These are phyloP conservation scores for Rhingia rostrata DNA, from an alignment of 2,888 invertebrate genomes.

Conservation along the genomic window DNA sequence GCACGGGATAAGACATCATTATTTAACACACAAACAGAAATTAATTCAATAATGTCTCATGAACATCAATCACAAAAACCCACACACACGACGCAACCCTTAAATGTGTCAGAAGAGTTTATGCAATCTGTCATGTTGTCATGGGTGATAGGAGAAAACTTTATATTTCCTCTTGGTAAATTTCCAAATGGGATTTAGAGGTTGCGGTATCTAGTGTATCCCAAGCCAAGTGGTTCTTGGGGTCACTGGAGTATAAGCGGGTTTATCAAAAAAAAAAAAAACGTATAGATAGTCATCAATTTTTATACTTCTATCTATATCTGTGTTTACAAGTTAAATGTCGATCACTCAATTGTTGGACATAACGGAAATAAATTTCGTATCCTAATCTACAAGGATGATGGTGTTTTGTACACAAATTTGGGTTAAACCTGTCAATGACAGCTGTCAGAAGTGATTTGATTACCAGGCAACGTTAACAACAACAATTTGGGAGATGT, in stretches of 20 bases:
- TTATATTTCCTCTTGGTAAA: constrained; percentile 19
- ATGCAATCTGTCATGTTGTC: constrained; percentile 57
- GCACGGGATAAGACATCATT: constrained; percentile 36
- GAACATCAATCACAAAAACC: constrained; percentile 42
- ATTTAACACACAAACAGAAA: constrained; percentile 39
- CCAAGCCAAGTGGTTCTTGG: neutral
- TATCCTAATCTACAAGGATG: too few species aligned
- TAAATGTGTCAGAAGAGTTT: constrained; percentile 43
- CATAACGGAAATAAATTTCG: neutral
- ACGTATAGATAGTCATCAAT: neutral
- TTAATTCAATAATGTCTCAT: constrained; percentile 60
- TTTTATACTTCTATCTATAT: neutral
- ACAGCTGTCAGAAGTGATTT: neutral
- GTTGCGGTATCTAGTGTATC: neutral
- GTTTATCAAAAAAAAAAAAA: too few species aligned
- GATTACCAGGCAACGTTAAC: neutral
- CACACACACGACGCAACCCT: constrained; percentile 27
- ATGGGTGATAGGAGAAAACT: constrained; percentile 6
- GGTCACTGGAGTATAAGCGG: neutral
- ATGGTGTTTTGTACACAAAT: neutral
- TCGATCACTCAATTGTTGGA: neutral
- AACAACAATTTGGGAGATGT: too few species aligned
- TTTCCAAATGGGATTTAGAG: constrained; percentile 51
- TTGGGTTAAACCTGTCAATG: neutral
- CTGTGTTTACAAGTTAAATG: neutral